Conservation (phyloP, 2,113 vertebrate genomes). For the Sylvilagus bachmani region DNA sequence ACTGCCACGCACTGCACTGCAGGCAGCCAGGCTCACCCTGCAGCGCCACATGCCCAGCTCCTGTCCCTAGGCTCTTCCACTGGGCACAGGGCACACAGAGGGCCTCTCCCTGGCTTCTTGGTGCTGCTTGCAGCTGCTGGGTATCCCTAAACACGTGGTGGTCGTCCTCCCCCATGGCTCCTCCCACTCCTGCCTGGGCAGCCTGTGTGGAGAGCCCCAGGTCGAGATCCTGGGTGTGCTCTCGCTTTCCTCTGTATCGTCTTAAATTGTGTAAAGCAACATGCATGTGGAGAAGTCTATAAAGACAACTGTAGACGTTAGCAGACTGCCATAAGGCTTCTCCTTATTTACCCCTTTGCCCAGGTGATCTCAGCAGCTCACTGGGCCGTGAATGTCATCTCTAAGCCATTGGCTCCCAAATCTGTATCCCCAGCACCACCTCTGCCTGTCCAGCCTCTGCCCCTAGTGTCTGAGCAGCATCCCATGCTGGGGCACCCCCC, state of each 20-base stretch:
- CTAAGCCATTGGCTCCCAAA: neutral
- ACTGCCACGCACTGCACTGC: too few species aligned
- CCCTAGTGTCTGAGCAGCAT: neutral
- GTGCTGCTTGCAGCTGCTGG: neutral
- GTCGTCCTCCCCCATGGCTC: neutral
- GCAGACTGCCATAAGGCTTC: neutral
- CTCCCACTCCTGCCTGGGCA: neutral
- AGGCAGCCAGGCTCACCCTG: neutral
- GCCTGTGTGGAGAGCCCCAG: neutral
- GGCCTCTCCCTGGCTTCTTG: neutral
- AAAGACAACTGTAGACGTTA: neutral
- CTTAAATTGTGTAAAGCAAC: neutral
- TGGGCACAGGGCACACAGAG: neutral
- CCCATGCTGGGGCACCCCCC: neutral
- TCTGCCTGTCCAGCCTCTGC: neutral
- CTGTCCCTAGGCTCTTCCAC: neutral
- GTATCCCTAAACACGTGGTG: neutral
- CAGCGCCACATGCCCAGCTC: neutral
- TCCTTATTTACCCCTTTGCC: neutral
- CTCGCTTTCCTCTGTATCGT: neutral
- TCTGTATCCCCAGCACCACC: neutral
- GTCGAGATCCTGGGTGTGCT: neutral
- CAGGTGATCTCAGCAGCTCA: neutral
- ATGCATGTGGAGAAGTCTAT: neutral
- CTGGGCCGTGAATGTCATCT: neutral